A percentile compares a stretch with the other conserved stretches of the same genome.
Conservation (phyloP, 2,888 invertebrate genomes). For the Physocephala rufipes region DNA sequence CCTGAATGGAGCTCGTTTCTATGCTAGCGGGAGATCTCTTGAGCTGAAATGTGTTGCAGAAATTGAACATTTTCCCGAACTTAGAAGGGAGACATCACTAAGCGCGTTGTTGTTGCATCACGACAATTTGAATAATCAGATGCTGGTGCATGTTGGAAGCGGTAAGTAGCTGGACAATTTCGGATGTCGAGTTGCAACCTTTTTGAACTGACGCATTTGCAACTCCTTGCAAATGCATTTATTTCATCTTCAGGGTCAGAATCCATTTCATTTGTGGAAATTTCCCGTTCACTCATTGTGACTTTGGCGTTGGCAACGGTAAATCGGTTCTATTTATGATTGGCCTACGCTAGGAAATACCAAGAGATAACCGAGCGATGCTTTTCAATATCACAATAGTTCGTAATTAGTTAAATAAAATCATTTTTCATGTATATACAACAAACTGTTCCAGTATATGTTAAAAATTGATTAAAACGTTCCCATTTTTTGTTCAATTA, state of each 20-base stretch:
- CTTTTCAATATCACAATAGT: slow-evolving; percentile 61
- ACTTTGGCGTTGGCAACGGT: slow-evolving; percentile 8
- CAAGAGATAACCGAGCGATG: slow-evolving; percentile 24
- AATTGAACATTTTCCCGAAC: slow-evolving; percentile 63
- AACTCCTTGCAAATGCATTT: not conserved
- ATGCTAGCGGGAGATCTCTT: slow-evolving; percentile 57
- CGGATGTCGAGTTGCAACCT: not conserved
- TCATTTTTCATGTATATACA: slow-evolving; percentile 30
- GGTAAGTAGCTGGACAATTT: slow-evolving; percentile 46
- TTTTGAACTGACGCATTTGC: not conserved
- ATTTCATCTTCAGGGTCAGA: not conserved
- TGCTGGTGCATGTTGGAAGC: slow-evolving; percentile 59
- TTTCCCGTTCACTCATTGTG: slow-evolving; percentile 5
- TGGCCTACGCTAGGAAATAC: not conserved
- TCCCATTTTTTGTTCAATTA: not conserved
- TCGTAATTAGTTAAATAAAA: slow-evolving; percentile 47
- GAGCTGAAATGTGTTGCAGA: slow-evolving; percentile 65
- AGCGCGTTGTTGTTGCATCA: slow-evolving; percentile 59
- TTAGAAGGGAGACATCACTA: slow-evolving; percentile 59
- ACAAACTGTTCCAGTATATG: not conserved
- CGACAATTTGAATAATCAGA: slow-evolving; percentile 65
- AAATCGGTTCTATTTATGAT: slow-evolving; percentile 19
- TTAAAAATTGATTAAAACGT: not conserved
- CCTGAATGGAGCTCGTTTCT: slow-evolving; percentile 62
- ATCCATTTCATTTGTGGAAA: not conserved